Percentiles rank a stretch among this genome's conserved stretches.
Conservation (phyloP, 2,113 vertebrate species). For the Fulica atra region DNA sequence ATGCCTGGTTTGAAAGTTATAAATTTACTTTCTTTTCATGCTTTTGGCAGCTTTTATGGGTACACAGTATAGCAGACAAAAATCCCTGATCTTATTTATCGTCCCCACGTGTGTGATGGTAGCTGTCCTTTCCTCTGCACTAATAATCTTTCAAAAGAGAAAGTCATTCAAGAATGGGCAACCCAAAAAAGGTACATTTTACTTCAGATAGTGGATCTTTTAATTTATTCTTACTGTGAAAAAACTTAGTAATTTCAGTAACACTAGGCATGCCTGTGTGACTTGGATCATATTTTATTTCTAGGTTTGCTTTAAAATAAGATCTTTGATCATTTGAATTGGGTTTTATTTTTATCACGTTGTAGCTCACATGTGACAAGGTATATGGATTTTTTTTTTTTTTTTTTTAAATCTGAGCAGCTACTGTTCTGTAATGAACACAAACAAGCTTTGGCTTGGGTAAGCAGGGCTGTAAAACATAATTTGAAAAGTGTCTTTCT, state of each 20-base stretch:
- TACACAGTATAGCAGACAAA: neutral
- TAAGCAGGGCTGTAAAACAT: neutral
- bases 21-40: neutral
- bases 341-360: neutral
- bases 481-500: neutral
- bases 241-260: neutral
- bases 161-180: neutral
- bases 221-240: neutral
- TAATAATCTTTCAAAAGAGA: conserved; percentile 39
- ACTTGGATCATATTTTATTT: neutral
- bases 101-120: neutral
- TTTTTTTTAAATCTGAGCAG: neutral
- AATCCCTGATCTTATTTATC: neutral
- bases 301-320: neutral
- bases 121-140: neutral
- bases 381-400: neutral
- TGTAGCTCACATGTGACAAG: neutral
- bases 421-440: neutral
- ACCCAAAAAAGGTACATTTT: conserved; percentile 56
- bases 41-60: conserved; percentile 43
- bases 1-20: neutral
- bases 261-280: neutral
- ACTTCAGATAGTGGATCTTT: neutral
- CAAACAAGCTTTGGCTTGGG: neutral
- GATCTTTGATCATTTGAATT: neutral